These are phyloP conservation scores for Dryococelus australis DNA, from an alignment of 2,888 invertebrate genomes.

Conservation along the genomic window DNA sequence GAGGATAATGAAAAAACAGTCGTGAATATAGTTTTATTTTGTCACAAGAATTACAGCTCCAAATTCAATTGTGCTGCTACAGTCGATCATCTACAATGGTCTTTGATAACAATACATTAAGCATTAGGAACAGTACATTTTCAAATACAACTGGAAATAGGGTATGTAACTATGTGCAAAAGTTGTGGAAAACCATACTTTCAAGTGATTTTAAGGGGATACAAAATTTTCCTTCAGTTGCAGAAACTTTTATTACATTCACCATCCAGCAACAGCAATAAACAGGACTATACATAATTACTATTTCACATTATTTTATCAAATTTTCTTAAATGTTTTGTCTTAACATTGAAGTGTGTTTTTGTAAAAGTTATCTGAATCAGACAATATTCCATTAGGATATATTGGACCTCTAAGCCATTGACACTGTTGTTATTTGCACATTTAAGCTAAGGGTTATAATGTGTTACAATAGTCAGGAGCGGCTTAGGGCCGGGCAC, in stretches of 20 bases:
- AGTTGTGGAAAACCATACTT: neutral
- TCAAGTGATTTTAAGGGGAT: neutral
- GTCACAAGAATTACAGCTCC: neutral
- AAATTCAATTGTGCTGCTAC: neutral
- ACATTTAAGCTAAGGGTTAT: neutral
- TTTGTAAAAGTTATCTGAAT: neutral
- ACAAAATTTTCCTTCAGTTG: neutral
- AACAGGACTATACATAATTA: neutral
- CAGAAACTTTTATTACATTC: neutral
- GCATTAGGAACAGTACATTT: neutral
- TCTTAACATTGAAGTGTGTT: neutral
- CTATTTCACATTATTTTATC: neutral
- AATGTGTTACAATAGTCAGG: neutral
- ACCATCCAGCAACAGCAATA: neutral
- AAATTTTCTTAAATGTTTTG: neutral
- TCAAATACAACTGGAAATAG: neutral
- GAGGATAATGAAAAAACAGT: neutral
- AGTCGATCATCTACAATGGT: neutral
- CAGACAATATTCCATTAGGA: neutral
- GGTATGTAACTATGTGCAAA: neutral
- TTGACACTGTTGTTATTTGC: neutral
- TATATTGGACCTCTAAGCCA: neutral
- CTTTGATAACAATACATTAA: neutral
- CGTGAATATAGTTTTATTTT: slow-evolving; percentile 9
- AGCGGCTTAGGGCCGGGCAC: too few species aligned